A percentile compares a stretch with the other conserved stretches of the same genome.
phyloP scores from a whole-genome alignment of 2,888 invertebrate species.

The Icerya purchasi region DNA sequence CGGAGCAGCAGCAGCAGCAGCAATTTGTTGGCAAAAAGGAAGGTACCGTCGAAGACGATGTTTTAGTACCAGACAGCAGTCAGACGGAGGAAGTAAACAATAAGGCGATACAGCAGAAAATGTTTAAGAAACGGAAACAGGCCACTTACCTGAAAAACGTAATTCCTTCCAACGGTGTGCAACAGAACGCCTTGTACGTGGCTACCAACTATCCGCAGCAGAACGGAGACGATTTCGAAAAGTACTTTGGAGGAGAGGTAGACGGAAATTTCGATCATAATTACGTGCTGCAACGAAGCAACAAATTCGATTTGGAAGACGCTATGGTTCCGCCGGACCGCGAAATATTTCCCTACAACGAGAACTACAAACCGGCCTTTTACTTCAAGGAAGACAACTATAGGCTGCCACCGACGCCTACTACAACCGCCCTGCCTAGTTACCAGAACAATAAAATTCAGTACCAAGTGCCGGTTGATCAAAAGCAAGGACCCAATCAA shows the following conservation, averaged over 20 bases:
- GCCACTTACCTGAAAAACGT: background rate
- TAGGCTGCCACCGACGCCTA: background rate
- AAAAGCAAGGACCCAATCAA: background rate
- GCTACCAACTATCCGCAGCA: background rate
- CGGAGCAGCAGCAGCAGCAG: background rate
- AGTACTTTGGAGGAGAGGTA: background rate
- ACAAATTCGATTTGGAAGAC: background rate
- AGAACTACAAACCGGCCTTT: too few relatives aligned
- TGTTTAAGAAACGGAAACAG: background rate
- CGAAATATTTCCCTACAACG: background rate
- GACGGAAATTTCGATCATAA: background rate
- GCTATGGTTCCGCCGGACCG: background rate
- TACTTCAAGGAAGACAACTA: background rate
- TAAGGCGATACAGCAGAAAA: background rate
- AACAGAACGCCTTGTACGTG: background rate
- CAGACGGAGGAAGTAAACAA: background rate
- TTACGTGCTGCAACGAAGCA: background rate
- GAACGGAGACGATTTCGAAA: background rate
- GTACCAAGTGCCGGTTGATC: background rate
- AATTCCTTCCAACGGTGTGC: background rate
- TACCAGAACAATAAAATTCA: background rate
- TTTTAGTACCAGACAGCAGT: background rate
- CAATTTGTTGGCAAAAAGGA: background rate
- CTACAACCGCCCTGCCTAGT: background rate
- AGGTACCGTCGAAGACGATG: background rate